Conservation (phyloP, 1,140 invertebrate species). For the Solenopsis fugax region DNA sequence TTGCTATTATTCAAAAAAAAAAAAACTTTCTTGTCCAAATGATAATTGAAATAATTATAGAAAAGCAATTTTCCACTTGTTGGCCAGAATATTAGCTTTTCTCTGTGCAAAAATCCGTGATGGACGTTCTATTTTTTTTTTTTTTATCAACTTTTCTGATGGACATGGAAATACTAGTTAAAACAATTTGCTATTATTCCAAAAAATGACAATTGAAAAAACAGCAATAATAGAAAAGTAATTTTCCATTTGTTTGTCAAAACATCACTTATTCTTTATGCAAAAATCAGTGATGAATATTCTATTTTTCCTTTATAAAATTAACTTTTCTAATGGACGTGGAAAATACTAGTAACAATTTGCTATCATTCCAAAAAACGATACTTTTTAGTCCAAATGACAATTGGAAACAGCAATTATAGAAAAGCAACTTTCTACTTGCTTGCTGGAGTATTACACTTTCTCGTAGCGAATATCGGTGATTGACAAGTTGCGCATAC, state of each 20-base stretch:
- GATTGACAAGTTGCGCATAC: constrained; percentile 24
- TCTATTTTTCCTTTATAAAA: no score
- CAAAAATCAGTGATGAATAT: no score
- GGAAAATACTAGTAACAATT: no score
- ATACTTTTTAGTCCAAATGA: not conserved
- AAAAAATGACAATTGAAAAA: no score
- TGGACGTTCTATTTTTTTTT: not conserved
- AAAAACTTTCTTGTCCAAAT: not conserved
- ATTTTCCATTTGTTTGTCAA: no score
- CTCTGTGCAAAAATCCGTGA: constrained; percentile 12
- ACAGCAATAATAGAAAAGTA: no score
- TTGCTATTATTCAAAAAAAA: not conserved
- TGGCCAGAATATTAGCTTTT: not conserved
- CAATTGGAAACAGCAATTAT: not conserved
- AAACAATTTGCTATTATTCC: no score
- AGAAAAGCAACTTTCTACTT: not conserved
- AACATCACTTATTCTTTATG: no score
- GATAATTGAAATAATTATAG: not conserved
- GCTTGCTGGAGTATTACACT: not conserved
- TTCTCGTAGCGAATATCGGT: constrained; percentile 13
- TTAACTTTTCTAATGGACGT: no score
- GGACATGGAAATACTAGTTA: no score
- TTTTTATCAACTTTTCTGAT: no score
- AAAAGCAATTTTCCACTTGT: not conserved
- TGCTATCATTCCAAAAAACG: not conserved